phyloP scores from a whole-genome alignment of 2,888 invertebrate genomes.

The Pinctada fucata region DNA sequence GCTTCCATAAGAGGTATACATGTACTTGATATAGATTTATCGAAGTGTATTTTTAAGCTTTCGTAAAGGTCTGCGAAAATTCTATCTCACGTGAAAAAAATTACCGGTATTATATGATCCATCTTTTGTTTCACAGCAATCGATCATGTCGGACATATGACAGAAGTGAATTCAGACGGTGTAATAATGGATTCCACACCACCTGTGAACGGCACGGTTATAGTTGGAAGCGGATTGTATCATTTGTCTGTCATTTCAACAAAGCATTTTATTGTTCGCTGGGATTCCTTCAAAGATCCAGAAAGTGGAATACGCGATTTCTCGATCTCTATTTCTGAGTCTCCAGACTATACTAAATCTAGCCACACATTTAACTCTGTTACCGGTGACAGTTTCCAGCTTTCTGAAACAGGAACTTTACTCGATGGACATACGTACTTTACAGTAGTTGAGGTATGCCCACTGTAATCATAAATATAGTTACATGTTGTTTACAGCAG shows the following conservation, averaged over 20 bases:
- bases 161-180: not conserved
- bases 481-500: too few species aligned
- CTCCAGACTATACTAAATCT: constrained; percentile 3
- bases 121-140: not conserved
- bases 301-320: constrained; percentile 53
- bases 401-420: not conserved
- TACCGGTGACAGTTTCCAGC: not conserved
- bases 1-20: too few species aligned
- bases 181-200: not conserved
- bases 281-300: constrained; percentile 56
- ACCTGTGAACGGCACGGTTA: not conserved
- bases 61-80: too few species aligned
- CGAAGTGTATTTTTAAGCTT: too few species aligned
- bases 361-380: not conserved
- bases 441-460: constrained; percentile 26
- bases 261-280: constrained; percentile 36
- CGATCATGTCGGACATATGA: not conserved
- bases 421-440: constrained; percentile 33
- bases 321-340: constrained; percentile 20
- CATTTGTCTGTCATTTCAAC: not conserved
- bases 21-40: too few species aligned
- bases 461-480: not conserved
- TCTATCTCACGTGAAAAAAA: too few species aligned
- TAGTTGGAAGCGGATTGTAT: not conserved
- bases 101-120: too few species aligned